phyloP scores from a whole-genome alignment of 2,113 vertebrate genomes.

The Muntiacus muntjak region DNA sequence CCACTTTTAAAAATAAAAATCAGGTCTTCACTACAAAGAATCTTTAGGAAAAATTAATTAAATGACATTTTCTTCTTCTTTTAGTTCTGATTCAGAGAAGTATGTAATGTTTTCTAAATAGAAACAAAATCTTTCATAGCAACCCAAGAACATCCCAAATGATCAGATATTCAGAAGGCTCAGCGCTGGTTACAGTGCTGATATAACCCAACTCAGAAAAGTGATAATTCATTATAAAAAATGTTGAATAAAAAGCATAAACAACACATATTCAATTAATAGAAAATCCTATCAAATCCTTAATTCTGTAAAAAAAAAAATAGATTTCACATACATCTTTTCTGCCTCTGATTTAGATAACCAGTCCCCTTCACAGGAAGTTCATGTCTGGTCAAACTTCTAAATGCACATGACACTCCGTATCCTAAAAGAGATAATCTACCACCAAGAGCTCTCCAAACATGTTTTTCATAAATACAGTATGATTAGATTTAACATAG shows the following conservation, averaged over 20 bases:
- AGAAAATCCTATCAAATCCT: background rate
- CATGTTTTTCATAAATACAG: background rate
- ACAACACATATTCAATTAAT: background rate
- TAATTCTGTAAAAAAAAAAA: background rate
- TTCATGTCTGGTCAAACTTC: background rate
- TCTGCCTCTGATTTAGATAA: background rate
- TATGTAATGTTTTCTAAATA: background rate
- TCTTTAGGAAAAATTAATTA: background rate
- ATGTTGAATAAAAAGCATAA: background rate
- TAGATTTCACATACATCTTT: background rate
- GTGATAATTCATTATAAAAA: background rate
- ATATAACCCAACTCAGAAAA: background rate
- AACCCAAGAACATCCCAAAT: background rate
- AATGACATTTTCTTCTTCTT: background rate
- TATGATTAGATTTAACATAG: constrained; percentile 20
- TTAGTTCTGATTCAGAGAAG: background rate
- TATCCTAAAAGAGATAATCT: background rate
- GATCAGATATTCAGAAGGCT: background rate
- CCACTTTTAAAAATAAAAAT: background rate
- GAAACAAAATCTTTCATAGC: background rate
- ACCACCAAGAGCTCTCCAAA: background rate
- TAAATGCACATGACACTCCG: background rate
- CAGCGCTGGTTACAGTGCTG: background rate
- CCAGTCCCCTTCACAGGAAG: background rate
- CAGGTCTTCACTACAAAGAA: background rate